A percentile compares a stretch with the other conserved stretches of the same genome.
Evolutionary conservation across 2,113 vertebrate genomes (phyloP).

Genomic region (Eptesicus fuscus): DNA sequence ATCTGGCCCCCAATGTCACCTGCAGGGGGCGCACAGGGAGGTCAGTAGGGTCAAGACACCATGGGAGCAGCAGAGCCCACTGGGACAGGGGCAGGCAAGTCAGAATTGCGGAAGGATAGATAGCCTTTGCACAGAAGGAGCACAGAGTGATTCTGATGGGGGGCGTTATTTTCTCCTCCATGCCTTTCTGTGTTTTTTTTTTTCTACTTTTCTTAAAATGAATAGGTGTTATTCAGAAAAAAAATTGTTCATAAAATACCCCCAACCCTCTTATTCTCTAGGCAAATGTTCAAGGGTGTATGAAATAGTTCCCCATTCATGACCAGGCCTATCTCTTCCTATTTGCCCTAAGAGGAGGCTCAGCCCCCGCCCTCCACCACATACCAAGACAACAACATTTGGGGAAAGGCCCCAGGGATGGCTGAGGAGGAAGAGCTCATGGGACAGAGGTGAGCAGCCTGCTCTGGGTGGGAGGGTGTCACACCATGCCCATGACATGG

Average conservation of each 20-base stretch:
- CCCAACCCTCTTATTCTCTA: neutral
- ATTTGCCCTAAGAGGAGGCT: neutral
- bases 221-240: slow-evolving; percentile 6
- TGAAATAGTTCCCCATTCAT: neutral
- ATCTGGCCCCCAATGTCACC: slow-evolving; percentile 99
- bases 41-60: neutral
- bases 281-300: neutral
- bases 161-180: neutral
- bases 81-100: neutral
- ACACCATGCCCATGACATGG: neutral
- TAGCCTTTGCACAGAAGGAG: neutral
- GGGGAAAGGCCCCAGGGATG: neutral
- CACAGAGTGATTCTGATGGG: neutral
- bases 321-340: neutral
- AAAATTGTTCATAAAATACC: neutral
- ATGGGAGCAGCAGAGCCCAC: neutral
- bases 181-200: neutral
- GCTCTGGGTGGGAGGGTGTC: neutral
- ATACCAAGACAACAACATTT: neutral
- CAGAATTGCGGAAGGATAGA: neutral
- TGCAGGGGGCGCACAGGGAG: slow-evolving; percentile 67
- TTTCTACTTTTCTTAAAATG: neutral
- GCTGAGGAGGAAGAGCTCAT: neutral
- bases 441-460: neutral
- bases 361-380: neutral